Evolutionary conservation across 2,113 vertebrate genomes (phyloP), one percentile per base, ranked within the genome.

Genomic region (Pogonocichla stellata): DNA sequence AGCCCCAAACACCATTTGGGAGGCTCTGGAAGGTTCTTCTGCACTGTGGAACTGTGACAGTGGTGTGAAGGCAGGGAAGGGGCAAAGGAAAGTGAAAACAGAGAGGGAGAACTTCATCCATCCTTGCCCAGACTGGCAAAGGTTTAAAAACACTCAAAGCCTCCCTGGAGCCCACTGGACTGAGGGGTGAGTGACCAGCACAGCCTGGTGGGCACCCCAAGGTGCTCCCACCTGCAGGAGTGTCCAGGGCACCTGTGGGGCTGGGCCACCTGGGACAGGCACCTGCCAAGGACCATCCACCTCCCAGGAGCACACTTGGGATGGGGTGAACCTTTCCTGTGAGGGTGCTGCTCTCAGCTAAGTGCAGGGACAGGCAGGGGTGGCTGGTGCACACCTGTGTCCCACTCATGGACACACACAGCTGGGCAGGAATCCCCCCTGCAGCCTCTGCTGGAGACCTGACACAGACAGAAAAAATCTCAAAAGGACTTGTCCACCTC

Each of bases 121-220:
- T 28, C 62, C 36, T 66, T 48, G 6, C 4, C 25, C 38, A 31
- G 42, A 13, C 7, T 28, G 43, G 22, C 17, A 28, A 77, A 60
- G 33, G 24, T 8, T 67, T 72, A 51, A 58, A 86, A 65, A 19
- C 4, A 48, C 42, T 25, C 36, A 20, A 24, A 91, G 17, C 24
- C 20, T 19, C 8, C n/a, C 25, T 26, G 3, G 28, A 16, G 14
- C 31, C 16, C 6, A 0, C 4, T 45, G 70, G 5, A 6, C 19
- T 38, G 17, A 1, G 50, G 58, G 33, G 1, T 9, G 11, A 2
- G 14, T 8, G 0, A 2, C 40, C 13, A 23, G 47, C n/a, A 25
- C 8, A 17, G 50, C 45, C 60, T 1, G 9, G 34, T 31, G 67
- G n/a, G 34, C 24, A 24, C 47, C 20, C 28, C 1, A 5, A 66